phyloP scores from a whole-genome alignment of 2,888 invertebrate species.

The Agrotis segetum region DNA sequence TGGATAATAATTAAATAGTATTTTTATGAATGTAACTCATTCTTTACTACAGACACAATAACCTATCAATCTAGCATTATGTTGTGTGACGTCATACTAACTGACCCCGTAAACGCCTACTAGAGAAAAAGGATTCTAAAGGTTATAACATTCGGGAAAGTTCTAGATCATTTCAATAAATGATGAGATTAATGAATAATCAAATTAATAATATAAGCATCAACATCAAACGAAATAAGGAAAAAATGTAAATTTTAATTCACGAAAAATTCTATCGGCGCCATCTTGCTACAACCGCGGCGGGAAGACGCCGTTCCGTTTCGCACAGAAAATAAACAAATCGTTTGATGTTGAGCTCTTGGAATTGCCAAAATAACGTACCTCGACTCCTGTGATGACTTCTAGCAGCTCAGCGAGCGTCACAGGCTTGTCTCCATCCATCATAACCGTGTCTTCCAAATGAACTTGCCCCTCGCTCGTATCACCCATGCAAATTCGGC shows the following conservation, averaged over 20 bases:
- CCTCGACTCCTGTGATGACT: slow-evolving; percentile 86
- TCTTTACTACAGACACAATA: background rate
- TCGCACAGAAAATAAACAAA: slow-evolving; percentile 82
- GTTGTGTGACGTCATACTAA: slow-evolving; percentile 40
- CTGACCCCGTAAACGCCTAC: slow-evolving; percentile 62
- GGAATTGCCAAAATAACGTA: slow-evolving; percentile 63
- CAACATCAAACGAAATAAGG: slow-evolving; percentile 51
- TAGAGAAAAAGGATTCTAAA: background rate
- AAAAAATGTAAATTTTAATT: background rate
- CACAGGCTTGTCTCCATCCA: slow-evolving; percentile 84
- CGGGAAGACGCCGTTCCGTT: slow-evolving; percentile 87
- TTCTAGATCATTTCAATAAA: background rate
- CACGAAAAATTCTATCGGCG: slow-evolving; percentile 48
- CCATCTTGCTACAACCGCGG: slow-evolving; percentile 79
- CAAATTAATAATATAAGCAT: too few relatives aligned
- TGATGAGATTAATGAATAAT: background rate
- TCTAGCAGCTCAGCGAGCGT: slow-evolving; percentile 84
- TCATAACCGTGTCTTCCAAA: slow-evolving; percentile 86
- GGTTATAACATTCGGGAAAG: background rate
- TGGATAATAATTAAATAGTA: background rate
- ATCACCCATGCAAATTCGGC: slow-evolving; percentile 88
- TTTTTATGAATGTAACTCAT: background rate
- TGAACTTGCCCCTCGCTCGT: slow-evolving; percentile 86
- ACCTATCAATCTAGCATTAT: background rate
- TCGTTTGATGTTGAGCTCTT: slow-evolving; percentile 63